phyloP scores from a whole-genome alignment of 2,888 invertebrate genomes.

The Trachelus iudaicus region DNA sequence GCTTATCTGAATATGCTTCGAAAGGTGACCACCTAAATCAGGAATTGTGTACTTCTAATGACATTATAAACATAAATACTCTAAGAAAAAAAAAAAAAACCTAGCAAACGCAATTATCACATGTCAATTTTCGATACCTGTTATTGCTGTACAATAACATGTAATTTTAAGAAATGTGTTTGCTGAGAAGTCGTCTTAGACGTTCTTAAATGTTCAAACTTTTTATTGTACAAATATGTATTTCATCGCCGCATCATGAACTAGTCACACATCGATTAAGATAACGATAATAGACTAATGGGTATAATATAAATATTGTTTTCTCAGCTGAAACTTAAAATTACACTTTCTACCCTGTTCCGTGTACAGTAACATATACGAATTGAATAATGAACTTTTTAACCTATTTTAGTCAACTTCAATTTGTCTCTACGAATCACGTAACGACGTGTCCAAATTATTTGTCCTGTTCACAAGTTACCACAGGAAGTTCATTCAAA shows the following conservation, averaged over 20 bases:
- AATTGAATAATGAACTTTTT: not conserved
- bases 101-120: not conserved
- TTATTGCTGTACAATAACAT: not conserved
- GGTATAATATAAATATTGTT: not conserved
- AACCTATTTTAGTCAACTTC: not conserved
- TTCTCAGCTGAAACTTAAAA: not conserved
- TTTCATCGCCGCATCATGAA: not conserved
- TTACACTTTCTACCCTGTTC: not conserved
- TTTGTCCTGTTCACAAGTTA: not conserved
- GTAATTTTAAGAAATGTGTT: not conserved
- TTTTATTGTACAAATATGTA: not conserved
- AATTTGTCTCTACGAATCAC: not conserved
- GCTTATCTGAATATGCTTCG: slow-evolving; percentile 46
- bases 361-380: not conserved
- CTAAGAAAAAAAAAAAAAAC: not conserved
- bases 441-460: not conserved
- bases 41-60: not conserved
- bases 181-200: not conserved
- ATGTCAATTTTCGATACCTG: not conserved
- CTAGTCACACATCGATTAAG: not conserved
- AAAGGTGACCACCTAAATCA: slow-evolving; percentile 29
- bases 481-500: not conserved
- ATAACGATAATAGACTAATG: not conserved
- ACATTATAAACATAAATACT: not conserved
- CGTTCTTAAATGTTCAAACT: not conserved